phyloP scores from a whole-genome alignment of 1,140 invertebrate genomes.

The Drosophila ercepeae region DNA sequence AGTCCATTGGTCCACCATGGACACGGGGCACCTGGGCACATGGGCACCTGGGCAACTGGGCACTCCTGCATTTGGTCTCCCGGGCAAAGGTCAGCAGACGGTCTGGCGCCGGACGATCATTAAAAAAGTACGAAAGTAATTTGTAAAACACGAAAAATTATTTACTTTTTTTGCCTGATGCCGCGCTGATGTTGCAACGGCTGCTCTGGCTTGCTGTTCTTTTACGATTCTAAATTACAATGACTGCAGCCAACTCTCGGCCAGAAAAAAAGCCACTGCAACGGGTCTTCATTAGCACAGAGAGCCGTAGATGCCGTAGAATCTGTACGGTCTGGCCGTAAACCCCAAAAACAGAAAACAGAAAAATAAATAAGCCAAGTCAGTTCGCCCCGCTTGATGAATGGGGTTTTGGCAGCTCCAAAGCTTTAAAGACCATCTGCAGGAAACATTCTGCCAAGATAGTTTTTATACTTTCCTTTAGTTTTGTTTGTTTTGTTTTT shows the following conservation, averaged over 20 bases:
- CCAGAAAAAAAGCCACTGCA: conserved; percentile 32
- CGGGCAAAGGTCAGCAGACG: conserved; percentile 75
- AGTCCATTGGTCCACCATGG: neutral
- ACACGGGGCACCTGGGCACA: neutral
- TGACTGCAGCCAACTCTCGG: conserved; percentile 27
- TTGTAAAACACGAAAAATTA: conserved; percentile 76
- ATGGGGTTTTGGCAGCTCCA: conserved; percentile 50
- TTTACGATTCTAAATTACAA: conserved; percentile 75
- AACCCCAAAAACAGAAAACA: conserved; percentile 34
- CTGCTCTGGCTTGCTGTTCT: conserved; percentile 41
- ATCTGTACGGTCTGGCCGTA: conserved; percentile 35
- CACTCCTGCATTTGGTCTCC: conserved; percentile 34
- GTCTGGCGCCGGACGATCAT: conserved; percentile 69
- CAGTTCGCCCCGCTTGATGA: conserved; percentile 35
- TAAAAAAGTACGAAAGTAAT: conserved; percentile 73
- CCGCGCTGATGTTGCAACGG: neutral
- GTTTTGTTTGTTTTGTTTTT: neutral
- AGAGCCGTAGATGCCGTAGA: neutral
- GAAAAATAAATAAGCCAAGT: conserved; percentile 61
- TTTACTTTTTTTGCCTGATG: conserved; percentile 41
- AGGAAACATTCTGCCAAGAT: conserved; percentile 2
- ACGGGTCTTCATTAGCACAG: conserved; percentile 68
- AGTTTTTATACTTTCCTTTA: neutral
- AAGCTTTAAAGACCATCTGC: conserved; percentile 15
- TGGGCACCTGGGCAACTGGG: neutral